These are phyloP conservation scores for Amphiprion percula DNA, from an alignment of 2,113 vertebrate genomes.

Conservation along the genomic window DNA sequence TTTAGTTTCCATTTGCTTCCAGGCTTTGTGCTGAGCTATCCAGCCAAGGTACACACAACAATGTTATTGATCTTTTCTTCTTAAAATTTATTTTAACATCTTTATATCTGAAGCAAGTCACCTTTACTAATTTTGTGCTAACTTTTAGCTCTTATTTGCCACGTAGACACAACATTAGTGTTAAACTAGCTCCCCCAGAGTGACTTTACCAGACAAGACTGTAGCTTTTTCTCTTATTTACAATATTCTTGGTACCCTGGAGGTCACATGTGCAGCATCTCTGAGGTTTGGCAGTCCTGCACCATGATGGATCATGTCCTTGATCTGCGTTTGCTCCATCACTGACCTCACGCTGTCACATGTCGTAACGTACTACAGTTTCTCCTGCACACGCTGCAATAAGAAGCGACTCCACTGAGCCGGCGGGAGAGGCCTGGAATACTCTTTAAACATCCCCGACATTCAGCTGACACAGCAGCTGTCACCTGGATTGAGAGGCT, in stretches of 20 bases:
- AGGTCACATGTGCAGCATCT: background rate
- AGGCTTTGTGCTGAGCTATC: too few relatives aligned
- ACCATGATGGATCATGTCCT: slow-evolving; percentile 23
- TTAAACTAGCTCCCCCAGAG: too few relatives aligned
- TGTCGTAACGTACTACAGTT: background rate
- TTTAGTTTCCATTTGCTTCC: too few relatives aligned
- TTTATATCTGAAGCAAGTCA: too few relatives aligned
- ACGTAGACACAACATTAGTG: too few relatives aligned
- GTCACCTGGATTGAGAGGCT: slow-evolving; percentile 24
- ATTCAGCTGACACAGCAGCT: slow-evolving; percentile 45
- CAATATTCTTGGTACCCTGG: background rate
- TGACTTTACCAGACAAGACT: too few relatives aligned
- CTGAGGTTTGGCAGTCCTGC: background rate
- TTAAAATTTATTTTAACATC: too few relatives aligned
- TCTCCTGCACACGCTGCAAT: background rate
- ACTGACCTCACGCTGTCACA: slow-evolving; percentile 23
- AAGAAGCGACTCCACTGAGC: background rate
- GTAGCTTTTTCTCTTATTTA: background rate
- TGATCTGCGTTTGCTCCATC: background rate
- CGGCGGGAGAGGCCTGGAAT: slow-evolving; percentile 1
- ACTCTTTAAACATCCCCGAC: slow-evolving; percentile 7
- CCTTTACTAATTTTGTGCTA: too few relatives aligned
- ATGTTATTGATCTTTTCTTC: too few relatives aligned
- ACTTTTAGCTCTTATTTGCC: too few relatives aligned
- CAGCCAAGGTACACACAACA: too few relatives aligned